phyloP scores from a whole-genome alignment of 2,888 invertebrate species.

The Meliscaeva auricollis region DNA sequence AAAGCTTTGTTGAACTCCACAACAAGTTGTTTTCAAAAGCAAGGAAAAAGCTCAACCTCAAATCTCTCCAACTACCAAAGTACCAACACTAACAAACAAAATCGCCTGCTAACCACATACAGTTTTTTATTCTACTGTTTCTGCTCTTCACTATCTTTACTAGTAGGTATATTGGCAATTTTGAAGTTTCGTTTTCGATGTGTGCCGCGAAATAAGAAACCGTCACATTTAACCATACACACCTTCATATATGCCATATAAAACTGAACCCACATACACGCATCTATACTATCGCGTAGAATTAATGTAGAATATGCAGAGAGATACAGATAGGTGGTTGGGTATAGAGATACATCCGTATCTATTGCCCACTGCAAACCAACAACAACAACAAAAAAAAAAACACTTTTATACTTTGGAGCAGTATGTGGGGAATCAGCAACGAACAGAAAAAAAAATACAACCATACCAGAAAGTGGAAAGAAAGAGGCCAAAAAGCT shows the following conservation, averaged over 20 bases:
- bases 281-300: constrained; percentile 33
- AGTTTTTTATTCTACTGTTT: constrained; percentile 5
- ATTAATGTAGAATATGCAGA: constrained; percentile 25
- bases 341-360: constrained; percentile 54
- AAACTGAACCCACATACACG: constrained; percentile 57
- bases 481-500: constrained; percentile 60
- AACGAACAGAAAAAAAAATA: constrained; percentile 32
- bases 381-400: no score
- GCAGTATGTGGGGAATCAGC: constrained; percentile 53
- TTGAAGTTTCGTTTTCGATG: constrained; percentile 66
- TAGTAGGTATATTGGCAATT: constrained; percentile 34
- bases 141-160: constrained; percentile 44
- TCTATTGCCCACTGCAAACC: constrained; percentile 65
- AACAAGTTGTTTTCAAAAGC: constrained; percentile 16
- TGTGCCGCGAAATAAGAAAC: constrained; percentile 51
- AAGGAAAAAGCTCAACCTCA: constrained; percentile 27
- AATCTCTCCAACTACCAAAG: constrained; percentile 24
- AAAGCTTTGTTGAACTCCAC: constrained; percentile 28
- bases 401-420: no score
- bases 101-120: background rate
- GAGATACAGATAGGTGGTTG: constrained; percentile 40
- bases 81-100: background rate
- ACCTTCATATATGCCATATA: constrained; percentile 12
- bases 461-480: constrained; percentile 38
- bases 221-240: constrained; percentile 32